These are phyloP conservation scores for Netelia fuscicornis DNA, from an alignment of 2,888 invertebrate species.

Conservation along the genomic window DNA sequence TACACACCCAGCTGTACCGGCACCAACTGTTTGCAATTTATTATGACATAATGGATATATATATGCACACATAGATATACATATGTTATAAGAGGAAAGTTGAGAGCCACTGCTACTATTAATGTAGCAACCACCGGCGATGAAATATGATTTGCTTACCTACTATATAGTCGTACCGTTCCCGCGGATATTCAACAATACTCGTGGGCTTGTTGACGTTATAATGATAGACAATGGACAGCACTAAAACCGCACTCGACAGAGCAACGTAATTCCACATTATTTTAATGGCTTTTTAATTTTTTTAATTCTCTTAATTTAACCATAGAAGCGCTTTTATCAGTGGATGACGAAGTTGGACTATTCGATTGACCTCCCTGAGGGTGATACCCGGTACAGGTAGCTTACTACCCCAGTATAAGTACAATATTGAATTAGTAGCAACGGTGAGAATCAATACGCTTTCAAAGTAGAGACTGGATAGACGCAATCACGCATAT, in stretches of 20 bases:
- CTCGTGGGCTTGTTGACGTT: slow-evolving; percentile 77
- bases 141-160: slow-evolving; percentile 74
- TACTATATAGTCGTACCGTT: slow-evolving; percentile 81
- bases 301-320: not conserved
- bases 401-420: slow-evolving; percentile 67
- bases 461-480: not conserved
- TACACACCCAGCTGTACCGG: slow-evolving; percentile 90
- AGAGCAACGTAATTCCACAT: slow-evolving; percentile 81
- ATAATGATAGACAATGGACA: slow-evolving; percentile 79
- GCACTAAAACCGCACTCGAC: slow-evolving; percentile 74
- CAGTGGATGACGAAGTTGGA: slow-evolving; percentile 24
- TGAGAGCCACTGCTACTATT: not conserved
- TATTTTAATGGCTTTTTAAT: slow-evolving; percentile 13
- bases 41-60: not conserved
- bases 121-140: not conserved
- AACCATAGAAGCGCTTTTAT: slow-evolving; percentile 2
- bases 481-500: not conserved
- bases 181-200: slow-evolving; percentile 76
- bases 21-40: slow-evolving; percentile 87
- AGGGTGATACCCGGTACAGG: slow-evolving; percentile 55
- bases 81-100: not conserved
- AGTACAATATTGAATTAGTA: slow-evolving; percentile 82
- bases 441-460: slow-evolving; percentile 74
- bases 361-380: slow-evolving; percentile 59
- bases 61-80: not conserved